These are phyloP conservation scores for Araneus ventricosus DNA, from an alignment of 1,140 invertebrate species.

Conservation along the genomic window DNA sequence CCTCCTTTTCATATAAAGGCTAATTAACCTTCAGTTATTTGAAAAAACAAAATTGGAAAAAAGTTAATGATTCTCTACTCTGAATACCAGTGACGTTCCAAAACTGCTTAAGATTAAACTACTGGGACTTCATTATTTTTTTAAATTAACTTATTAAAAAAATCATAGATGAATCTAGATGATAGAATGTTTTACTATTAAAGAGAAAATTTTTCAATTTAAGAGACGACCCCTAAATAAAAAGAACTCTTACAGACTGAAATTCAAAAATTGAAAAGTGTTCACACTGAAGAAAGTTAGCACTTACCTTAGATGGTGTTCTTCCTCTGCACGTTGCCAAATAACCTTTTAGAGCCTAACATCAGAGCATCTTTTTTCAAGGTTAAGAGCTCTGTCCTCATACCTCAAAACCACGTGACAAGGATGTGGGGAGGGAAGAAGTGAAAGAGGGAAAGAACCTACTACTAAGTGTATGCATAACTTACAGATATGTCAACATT, in stretches of 20 bases:
- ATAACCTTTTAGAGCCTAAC: conserved; percentile 25
- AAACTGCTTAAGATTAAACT: too few relatives aligned
- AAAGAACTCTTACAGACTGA: not conserved
- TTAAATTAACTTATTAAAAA: too few relatives aligned
- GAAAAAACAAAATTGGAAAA: too few relatives aligned
- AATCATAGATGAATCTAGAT: too few relatives aligned
- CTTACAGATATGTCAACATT: conserved; percentile 15
- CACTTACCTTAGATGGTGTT: conserved; percentile 37
- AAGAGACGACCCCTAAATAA: too few relatives aligned
- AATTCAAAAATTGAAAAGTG: not conserved
- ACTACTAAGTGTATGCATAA: not conserved
- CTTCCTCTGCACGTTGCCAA: not conserved
- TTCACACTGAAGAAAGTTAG: not conserved
- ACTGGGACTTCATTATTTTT: too few relatives aligned
- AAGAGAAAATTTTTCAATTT: too few relatives aligned
- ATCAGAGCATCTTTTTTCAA: conserved; percentile 16
- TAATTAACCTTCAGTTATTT: too few relatives aligned
- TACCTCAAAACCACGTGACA: conserved; percentile 35
- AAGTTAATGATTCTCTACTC: too few relatives aligned
- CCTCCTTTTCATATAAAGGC: too few relatives aligned
- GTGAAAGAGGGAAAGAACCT: conserved; percentile 12
- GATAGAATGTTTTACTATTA: too few relatives aligned
- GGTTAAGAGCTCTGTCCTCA: conserved; percentile 20
- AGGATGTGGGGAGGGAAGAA: not conserved
- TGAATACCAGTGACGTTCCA: too few relatives aligned